These are phyloP conservation scores for Meleagris gallopavo DNA, from an alignment of 2,113 vertebrate species.

Conservation along the genomic window DNA sequence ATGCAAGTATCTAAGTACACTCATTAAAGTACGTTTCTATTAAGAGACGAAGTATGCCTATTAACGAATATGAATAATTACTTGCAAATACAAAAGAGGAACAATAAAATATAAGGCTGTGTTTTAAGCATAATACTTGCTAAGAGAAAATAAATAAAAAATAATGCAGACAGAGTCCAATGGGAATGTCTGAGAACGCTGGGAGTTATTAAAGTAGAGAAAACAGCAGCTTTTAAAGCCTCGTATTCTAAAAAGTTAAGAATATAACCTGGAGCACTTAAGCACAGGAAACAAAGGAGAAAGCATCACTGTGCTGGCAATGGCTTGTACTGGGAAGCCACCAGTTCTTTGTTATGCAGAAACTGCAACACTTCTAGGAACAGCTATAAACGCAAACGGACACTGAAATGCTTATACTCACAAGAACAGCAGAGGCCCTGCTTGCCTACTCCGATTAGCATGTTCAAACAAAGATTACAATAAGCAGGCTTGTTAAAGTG, in stretches of 20 bases:
- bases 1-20: background rate
- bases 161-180: background rate
- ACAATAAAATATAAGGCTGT: background rate
- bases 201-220: background rate
- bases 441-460: conserved; percentile 94
- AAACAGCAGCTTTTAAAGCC: background rate
- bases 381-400: background rate
- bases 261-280: background rate
- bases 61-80: background rate
- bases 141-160: background rate
- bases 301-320: background rate
- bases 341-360: background rate
- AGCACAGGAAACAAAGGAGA: background rate
- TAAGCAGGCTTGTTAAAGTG: conserved; percentile 97
- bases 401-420: conserved; percentile 75
- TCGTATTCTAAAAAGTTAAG: background rate
- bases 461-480: conserved; percentile 96
- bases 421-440: conserved; percentile 95
- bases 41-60: background rate
- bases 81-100: background rate
- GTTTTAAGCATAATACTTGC: background rate
- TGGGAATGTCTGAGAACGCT: background rate
- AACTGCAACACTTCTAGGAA: background rate
- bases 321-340: background rate
- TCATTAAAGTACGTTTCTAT: background rate